Evolutionary conservation across 2,113 vertebrate species (phyloP).

Genomic region (Cavia porcellus): DNA sequence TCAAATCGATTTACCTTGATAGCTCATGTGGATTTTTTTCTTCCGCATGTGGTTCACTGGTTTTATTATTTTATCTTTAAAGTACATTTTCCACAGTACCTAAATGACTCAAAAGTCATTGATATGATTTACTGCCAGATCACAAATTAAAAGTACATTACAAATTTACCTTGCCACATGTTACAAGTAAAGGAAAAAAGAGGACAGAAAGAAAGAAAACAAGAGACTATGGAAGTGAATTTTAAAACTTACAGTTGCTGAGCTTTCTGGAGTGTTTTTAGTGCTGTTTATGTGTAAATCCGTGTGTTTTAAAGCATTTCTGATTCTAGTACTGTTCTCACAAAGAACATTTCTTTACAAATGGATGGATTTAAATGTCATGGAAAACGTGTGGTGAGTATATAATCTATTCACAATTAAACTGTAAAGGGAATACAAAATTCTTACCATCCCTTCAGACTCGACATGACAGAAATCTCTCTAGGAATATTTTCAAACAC

Average conservation of each 20-base stretch:
- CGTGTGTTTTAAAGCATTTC: constrained; percentile 10
- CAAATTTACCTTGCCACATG: not conserved
- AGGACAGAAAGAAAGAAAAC: not conserved
- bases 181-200: not conserved
- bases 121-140: not conserved
- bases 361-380: constrained; percentile 34
- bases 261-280: constrained; percentile 19
- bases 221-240: not conserved
- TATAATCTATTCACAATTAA: constrained; percentile 7
- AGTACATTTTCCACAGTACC: not conserved
- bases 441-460: not conserved
- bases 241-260: constrained; percentile 1
- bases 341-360: not conserved
- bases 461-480: not conserved
- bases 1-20: not conserved
- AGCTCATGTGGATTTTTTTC: not conserved
- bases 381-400: not conserved
- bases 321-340: not conserved
- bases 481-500: not conserved
- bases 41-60: not conserved
- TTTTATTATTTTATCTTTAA: constrained; percentile 28
- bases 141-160: not conserved
- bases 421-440: not conserved
- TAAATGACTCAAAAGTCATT: constrained; percentile 16
- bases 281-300: not conserved